These are phyloP conservation scores for Ormia ochracea DNA, from an alignment of 2,888 invertebrate genomes.

Conservation along the genomic window DNA sequence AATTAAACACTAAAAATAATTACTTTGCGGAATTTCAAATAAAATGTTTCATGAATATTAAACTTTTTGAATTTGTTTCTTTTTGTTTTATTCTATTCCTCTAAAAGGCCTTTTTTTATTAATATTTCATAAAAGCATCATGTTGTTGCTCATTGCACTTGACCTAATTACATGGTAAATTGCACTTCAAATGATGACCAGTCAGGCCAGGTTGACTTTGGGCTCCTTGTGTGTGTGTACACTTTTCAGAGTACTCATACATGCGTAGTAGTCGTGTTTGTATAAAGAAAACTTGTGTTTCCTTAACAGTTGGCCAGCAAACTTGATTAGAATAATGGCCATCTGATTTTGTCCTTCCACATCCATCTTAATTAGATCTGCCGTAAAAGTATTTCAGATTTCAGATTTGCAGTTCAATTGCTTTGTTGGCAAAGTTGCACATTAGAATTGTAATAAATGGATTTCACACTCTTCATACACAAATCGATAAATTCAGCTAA, in stretches of 20 bases:
- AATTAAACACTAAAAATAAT: too few species aligned
- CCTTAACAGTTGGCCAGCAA: too few species aligned
- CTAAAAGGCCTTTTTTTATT: background rate
- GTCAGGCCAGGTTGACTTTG: background rate
- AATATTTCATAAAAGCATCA: constrained; percentile 28
- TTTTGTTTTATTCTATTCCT: background rate
- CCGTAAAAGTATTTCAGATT: background rate
- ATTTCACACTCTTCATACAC: too few species aligned
- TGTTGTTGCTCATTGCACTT: constrained; percentile 39
- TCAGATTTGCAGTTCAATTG: too few species aligned
- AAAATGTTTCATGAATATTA: background rate
- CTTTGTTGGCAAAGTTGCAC: too few species aligned
- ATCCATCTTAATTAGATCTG: background rate
- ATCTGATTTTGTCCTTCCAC: background rate
- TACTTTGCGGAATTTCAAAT: background rate
- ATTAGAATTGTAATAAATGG: too few species aligned
- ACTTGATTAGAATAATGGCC: background rate
- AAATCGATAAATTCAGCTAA: too few species aligned
- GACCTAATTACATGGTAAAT: constrained; percentile 47
- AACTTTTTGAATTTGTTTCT: background rate
- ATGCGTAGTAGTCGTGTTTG: background rate
- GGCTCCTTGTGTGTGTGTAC: background rate
- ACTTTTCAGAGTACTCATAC: too few species aligned
- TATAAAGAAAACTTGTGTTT: background rate
- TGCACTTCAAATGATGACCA: background rate